A percentile compares a stretch with the other conserved stretches of the same genome.
Conservation (phyloP, 2,113 vertebrate species). For the Puma concolor region DNA sequence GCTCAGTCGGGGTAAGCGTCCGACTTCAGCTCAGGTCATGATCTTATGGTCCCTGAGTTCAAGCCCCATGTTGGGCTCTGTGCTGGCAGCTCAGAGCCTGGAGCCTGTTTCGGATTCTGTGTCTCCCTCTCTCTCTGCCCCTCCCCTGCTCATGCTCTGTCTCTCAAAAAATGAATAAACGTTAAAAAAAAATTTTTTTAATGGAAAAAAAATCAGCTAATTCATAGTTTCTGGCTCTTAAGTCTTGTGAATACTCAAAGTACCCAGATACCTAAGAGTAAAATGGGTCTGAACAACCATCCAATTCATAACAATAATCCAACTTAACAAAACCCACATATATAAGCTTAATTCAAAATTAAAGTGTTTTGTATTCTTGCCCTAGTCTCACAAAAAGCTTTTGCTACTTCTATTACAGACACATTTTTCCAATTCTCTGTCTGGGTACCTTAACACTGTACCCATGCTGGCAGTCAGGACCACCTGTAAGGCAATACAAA, state of each 20-base stretch:
- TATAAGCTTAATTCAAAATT: constrained; percentile 11
- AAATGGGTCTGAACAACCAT: background rate
- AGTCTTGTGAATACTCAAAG: background rate
- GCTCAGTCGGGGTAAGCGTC: no score
- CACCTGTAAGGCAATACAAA: background rate
- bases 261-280: background rate
- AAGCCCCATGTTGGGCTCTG: no score
- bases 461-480: background rate
- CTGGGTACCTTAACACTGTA: background rate
- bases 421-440: background rate
- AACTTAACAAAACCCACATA: background rate
- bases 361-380: constrained; percentile 29
- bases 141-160: no score
- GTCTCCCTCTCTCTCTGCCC: no score
- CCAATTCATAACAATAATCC: constrained; percentile 39
- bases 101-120: no score
- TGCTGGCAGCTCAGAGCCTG: no score
- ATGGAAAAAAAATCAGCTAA: background rate
- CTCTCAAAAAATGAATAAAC: no score
- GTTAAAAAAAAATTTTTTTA: no score
- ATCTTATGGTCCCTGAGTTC: no score
- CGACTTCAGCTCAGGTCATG: no score
- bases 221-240: constrained; percentile 18
- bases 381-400: constrained; percentile 10
- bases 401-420: background rate